A percentile compares a stretch with the other conserved stretches of the same genome.
phyloP scores from a whole-genome alignment of 1,140 invertebrate genomes.

The Drosophila carrolli region DNA sequence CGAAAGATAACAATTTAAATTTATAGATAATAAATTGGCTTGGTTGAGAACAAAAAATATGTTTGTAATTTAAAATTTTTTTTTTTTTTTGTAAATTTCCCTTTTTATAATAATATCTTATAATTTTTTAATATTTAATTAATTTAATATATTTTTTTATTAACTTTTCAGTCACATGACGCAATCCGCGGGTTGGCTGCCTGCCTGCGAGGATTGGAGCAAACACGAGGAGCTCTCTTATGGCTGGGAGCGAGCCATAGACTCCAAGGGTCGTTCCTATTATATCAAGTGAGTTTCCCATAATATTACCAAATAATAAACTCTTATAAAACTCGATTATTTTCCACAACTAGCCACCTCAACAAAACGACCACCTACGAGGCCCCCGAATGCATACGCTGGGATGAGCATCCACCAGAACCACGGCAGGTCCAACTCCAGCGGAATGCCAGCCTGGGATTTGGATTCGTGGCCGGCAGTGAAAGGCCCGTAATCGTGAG shows the following conservation, averaged over 20 bases:
- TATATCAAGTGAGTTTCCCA: slow-evolving; percentile 93
- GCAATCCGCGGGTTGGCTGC: slow-evolving; percentile 92
- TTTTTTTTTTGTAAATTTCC: too few relatives aligned
- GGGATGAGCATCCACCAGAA: slow-evolving; percentile 89
- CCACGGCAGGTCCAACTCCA: slow-evolving; percentile 90
- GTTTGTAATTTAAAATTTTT: too few relatives aligned
- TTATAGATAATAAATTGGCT: too few relatives aligned
- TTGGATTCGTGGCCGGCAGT: slow-evolving; percentile 96
- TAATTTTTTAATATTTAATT: too few relatives aligned
- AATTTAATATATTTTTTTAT: neutral
- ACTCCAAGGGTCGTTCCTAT: slow-evolving; percentile 90
- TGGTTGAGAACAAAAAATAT: too few relatives aligned
- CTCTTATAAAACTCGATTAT: neutral
- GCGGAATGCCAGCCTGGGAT: slow-evolving; percentile 91
- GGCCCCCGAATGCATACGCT: slow-evolving; percentile 87
- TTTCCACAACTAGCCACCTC: slow-evolving; percentile 89
- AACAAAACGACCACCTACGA: slow-evolving; percentile 96
- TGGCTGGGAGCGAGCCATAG: slow-evolving; percentile 95
- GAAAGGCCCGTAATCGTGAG: slow-evolving; percentile 96
- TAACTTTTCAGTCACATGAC: slow-evolving; percentile 89
- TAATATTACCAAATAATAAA: too few relatives aligned
- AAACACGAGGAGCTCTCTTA: slow-evolving; percentile 88
- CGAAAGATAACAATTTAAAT: too few relatives aligned
- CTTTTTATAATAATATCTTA: too few relatives aligned
- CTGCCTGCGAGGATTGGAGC: slow-evolving; percentile 92